phyloP scores from a whole-genome alignment of 1,140 invertebrate species.

The Papilio polyxenes region DNA sequence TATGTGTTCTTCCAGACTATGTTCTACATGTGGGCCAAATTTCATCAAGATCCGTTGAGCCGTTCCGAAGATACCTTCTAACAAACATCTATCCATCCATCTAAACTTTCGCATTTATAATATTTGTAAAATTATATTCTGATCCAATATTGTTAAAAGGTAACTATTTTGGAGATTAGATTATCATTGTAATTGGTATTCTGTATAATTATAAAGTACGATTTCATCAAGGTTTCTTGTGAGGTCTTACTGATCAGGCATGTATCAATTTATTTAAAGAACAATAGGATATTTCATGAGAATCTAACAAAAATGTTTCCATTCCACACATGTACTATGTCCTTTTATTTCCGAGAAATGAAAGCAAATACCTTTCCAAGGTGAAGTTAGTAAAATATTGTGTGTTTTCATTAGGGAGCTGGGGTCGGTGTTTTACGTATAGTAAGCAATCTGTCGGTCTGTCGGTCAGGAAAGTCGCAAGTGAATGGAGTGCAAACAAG shows the following conservation, averaged over 20 bases:
- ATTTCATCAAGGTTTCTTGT: too few relatives aligned
- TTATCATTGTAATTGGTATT: not conserved
- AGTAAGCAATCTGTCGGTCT: slow-evolving; percentile 2
- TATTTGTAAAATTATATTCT: too few relatives aligned
- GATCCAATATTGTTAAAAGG: too few relatives aligned
- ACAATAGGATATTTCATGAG: not conserved
- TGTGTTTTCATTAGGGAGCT: slow-evolving; percentile 14
- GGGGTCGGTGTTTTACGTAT: not conserved
- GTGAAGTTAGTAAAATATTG: slow-evolving; percentile 10
- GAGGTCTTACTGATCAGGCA: not conserved
- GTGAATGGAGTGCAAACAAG: slow-evolving; percentile 21
- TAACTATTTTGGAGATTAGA: not conserved
- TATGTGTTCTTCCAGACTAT: too few relatives aligned
- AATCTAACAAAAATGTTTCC: not conserved
- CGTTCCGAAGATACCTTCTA: too few relatives aligned
- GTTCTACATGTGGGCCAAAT: too few relatives aligned
- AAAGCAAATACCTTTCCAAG: slow-evolving; percentile 6
- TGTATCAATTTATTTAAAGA: not conserved
- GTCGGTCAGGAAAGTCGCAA: slow-evolving; percentile 19
- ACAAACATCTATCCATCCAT: too few relatives aligned
- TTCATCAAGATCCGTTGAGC: too few relatives aligned
- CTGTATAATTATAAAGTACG: not conserved
- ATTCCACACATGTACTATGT: slow-evolving; percentile 1
- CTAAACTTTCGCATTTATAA: too few relatives aligned
- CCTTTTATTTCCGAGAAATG: not conserved